These are phyloP conservation scores for Macrotrachela quadricornifera DNA, from an alignment of 1,140 invertebrate genomes.

Conservation along the genomic window DNA sequence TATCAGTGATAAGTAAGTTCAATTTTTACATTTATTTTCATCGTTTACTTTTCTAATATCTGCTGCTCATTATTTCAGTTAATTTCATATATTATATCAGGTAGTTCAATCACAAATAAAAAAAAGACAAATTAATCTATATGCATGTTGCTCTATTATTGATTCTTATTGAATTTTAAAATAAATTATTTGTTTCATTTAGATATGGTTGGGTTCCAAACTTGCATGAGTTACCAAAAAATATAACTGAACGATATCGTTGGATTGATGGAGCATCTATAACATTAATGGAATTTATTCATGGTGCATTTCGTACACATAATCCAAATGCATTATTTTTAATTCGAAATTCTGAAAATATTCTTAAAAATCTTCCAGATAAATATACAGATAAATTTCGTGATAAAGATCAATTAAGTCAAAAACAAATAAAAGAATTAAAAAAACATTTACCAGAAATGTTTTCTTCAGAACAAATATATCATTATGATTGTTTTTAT, in stretches of 20 bases:
- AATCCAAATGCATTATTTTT: slow-evolving; percentile 26
- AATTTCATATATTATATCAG: no score
- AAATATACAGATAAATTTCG: slow-evolving; percentile 15
- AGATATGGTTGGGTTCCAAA: slow-evolving; percentile 6
- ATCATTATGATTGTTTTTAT: slow-evolving; percentile 15
- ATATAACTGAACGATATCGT: slow-evolving; percentile 11
- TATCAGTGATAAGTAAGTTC: slow-evolving; percentile 18
- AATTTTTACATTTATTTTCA: no score
- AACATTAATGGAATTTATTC: slow-evolving; percentile 27
- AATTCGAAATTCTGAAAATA: slow-evolving; percentile 12
- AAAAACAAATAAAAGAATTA: background rate
- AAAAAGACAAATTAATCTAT: no score
- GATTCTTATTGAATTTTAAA: no score
- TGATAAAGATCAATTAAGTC: slow-evolving; percentile 17
- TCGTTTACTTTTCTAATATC: no score
- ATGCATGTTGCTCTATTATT: no score
- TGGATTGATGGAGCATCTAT: slow-evolving; percentile 24
- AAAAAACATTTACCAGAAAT: background rate
- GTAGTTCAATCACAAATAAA: no score
- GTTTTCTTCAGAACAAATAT: slow-evolving; percentile 17
- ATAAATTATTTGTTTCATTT: background rate
- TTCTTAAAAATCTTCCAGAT: slow-evolving; percentile 16
- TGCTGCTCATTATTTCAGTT: background rate
- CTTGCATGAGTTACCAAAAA: background rate
- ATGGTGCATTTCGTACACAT: slow-evolving; percentile 18